phyloP scores from a whole-genome alignment of 2,113 vertebrate species.

The Ciconia stormi region DNA sequence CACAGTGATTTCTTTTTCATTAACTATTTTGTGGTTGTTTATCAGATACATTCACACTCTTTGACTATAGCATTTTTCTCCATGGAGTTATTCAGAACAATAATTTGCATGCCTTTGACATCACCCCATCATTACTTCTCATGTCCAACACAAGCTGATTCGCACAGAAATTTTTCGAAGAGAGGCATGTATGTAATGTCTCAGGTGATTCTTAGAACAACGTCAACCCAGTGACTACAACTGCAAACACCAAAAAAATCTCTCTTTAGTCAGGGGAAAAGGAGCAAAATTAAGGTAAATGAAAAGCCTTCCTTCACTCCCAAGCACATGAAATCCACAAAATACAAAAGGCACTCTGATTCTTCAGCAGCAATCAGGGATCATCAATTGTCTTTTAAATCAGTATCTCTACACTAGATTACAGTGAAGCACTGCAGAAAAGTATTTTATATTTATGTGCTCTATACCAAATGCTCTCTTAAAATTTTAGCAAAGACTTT shows the following conservation, averaged over 20 bases:
- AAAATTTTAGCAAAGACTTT: neutral
- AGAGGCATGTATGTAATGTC: neutral
- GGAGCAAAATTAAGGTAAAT: neutral
- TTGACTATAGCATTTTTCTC: neutral
- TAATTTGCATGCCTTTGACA: neutral
- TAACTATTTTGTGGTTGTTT: neutral
- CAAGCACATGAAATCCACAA: neutral
- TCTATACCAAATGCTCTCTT: neutral
- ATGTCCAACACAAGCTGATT: neutral
- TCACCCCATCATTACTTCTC: neutral
- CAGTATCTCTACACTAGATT: neutral
- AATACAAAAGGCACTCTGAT: neutral
- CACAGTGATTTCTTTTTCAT: neutral
- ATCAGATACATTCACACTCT: neutral
- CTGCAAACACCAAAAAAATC: neutral
- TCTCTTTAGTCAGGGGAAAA: neutral
- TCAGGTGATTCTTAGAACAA: neutral
- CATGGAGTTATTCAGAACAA: neutral
- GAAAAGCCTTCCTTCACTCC: neutral
- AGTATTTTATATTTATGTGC: neutral
- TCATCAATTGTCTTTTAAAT: neutral
- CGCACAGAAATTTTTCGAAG: neutral
- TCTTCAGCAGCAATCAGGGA: neutral
- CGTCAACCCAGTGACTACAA: neutral
- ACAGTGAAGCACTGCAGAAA: neutral